Conservation (phyloP, 2,797 vertebrate genomes). For the Valencia hispanica region DNA sequence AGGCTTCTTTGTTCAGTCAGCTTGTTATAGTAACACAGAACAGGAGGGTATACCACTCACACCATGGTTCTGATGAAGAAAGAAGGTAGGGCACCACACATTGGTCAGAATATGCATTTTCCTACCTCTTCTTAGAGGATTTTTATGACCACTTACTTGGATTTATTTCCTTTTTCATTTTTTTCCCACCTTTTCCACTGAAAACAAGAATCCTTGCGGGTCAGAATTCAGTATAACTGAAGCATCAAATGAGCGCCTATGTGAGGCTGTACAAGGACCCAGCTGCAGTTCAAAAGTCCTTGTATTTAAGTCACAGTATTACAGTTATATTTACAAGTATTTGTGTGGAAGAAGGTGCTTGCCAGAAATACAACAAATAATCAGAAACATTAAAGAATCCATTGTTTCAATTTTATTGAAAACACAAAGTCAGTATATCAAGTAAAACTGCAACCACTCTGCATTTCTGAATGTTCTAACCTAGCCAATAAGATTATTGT, state of each 20-base stretch:
- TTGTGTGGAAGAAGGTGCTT: neutral
- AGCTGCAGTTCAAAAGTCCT: neutral
- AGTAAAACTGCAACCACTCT: neutral
- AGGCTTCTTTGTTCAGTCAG: neutral
- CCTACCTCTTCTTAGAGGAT: neutral
- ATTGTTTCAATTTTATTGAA: neutral
- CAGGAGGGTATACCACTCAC: neutral
- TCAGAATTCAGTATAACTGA: neutral
- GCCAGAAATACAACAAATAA: neutral
- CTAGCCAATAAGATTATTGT: neutral
- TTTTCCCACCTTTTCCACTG: neutral
- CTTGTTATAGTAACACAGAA: neutral
- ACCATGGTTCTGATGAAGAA: neutral
- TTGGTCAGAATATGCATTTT: neutral
- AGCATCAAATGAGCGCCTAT: neutral
- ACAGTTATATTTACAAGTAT: too few relatives aligned
- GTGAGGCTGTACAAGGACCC: neutral
- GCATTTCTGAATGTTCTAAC: neutral
- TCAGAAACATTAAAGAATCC: neutral
- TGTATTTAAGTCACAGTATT: neutral
- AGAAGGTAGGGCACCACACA: neutral
- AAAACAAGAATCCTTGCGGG: neutral
- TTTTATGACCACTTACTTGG: neutral
- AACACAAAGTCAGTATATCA: neutral
- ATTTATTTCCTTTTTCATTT: too few relatives aligned